phyloP scores from a whole-genome alignment of 2,113 vertebrate genomes.

The Marmota flaviventris region DNA sequence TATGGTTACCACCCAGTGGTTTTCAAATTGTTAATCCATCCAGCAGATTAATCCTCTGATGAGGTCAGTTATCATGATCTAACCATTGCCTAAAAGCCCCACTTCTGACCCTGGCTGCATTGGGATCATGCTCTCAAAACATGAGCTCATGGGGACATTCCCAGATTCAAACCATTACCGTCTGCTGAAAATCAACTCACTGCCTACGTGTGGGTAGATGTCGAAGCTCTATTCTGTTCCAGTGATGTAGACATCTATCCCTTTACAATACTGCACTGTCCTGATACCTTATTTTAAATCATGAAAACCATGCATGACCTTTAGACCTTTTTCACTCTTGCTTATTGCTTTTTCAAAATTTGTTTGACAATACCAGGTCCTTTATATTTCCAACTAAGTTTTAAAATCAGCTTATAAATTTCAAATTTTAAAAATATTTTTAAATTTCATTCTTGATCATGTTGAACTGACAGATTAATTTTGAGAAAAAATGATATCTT shows the following conservation, averaged over 20 bases:
- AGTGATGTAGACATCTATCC: background rate
- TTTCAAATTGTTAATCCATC: no score
- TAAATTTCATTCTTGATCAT: background rate
- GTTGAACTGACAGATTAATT: background rate
- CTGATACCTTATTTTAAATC: background rate
- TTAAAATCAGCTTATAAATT: background rate
- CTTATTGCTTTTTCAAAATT: background rate
- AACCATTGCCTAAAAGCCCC: no score
- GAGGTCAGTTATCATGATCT: no score
- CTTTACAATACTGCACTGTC: background rate
- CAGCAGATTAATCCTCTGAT: no score
- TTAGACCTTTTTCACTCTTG: background rate
- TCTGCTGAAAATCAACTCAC: background rate
- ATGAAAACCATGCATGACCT: background rate
- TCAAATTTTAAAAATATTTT: background rate
- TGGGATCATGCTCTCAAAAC: no score
- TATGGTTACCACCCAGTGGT: no score
- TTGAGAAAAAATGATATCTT: background rate
- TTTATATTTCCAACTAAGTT: background rate
- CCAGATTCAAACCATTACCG: no score
- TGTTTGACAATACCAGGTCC: background rate
- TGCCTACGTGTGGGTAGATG: background rate
- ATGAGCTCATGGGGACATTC: no score
- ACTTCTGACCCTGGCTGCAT: no score
- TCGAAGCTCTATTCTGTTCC: background rate